phyloP scores from a whole-genome alignment of 92 coral and sea anemone genomes.

The Epizoanthus illoricatus region DNA sequence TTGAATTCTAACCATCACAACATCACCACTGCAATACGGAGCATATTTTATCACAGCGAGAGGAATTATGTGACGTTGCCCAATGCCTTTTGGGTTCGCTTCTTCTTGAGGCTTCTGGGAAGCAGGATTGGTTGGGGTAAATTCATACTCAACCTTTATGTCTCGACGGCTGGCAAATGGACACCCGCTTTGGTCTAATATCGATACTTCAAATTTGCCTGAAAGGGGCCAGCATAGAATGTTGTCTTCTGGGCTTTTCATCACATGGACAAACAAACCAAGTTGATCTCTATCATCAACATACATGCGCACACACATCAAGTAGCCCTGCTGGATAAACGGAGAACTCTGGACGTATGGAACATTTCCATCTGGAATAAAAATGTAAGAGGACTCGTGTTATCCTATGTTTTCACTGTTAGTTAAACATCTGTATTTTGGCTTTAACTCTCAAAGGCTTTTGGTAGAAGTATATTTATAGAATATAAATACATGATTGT shows the following conservation, averaged over 20 bases:
- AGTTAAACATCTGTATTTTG: neutral
- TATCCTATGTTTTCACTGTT: neutral
- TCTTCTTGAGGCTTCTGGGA: constrained; percentile 5
- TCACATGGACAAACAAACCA: neutral
- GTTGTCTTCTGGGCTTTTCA: neutral
- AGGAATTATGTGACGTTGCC: neutral
- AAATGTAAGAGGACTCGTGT: neutral
- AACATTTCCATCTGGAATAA: neutral
- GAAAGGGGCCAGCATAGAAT: neutral
- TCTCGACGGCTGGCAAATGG: neutral
- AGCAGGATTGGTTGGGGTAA: neutral
- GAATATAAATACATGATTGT: too few species aligned
- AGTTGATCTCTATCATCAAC: neutral
- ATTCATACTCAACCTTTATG: neutral
- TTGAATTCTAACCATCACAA: too few species aligned
- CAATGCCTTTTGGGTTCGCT: neutral
- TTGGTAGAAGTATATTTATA: too few species aligned
- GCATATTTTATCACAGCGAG: too few species aligned
- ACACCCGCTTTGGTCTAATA: neutral
- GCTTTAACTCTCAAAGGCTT: too few species aligned
- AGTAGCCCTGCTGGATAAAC: neutral
- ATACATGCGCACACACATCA: neutral
- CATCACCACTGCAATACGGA: too few species aligned
- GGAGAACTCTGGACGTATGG: neutral
- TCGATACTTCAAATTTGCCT: neutral